Evolutionary conservation across 2,113 vertebrate genomes (phyloP).

Genomic region (Neotragus pygmaeus): DNA sequence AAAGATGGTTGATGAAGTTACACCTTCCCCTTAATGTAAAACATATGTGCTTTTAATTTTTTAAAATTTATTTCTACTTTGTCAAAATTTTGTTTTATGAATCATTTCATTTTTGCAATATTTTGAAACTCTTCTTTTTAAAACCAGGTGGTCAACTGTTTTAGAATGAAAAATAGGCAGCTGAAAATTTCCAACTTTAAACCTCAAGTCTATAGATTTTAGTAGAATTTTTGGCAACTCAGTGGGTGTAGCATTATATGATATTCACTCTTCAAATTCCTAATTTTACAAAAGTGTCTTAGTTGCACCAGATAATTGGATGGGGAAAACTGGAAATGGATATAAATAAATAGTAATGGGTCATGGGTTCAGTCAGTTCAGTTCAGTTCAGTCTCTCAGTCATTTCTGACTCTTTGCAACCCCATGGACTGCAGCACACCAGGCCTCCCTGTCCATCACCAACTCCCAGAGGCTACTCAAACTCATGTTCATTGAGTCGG

Average conservation of each 20-base stretch:
- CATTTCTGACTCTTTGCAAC: fast-evolving
- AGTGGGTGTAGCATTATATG: neutral
- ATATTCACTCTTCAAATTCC: neutral
- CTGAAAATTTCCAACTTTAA: neutral
- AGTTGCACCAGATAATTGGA: neutral
- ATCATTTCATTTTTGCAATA: constrained; percentile 17
- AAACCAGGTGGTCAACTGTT: neutral
- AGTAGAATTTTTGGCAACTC: neutral
- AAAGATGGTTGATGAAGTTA: neutral
- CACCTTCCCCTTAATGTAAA: neutral
- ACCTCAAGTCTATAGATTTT: neutral
- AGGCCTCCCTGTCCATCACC: neutral
- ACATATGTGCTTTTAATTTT: neutral
- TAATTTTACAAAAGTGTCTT: neutral
- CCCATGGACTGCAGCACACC: neutral
- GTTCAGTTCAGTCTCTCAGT: neutral
- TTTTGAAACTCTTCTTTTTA: neutral
- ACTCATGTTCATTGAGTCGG: neutral
- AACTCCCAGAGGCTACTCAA: neutral
- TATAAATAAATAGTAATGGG: neutral
- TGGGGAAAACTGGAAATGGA: neutral
- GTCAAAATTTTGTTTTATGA: constrained; percentile 24
- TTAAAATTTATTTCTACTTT: neutral
- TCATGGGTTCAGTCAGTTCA: neutral
- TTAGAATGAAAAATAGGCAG: neutral